Evolutionary conservation across 2,113 vertebrate genomes (phyloP).

Genomic region (Chionodraco myersi): DNA sequence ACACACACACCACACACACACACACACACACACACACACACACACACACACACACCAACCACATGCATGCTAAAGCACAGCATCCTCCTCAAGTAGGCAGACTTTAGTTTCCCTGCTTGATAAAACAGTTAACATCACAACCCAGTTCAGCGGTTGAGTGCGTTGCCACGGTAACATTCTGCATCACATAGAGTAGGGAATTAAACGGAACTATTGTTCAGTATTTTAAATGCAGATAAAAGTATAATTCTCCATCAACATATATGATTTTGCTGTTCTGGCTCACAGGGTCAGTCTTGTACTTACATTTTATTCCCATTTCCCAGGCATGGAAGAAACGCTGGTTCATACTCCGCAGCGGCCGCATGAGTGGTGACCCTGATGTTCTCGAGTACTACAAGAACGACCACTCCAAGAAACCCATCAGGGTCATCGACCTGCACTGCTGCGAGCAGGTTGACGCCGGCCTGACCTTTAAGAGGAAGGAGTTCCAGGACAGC

Average conservation of each 20-base stretch:
- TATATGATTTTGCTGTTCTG: not conserved
- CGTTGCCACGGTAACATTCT: constrained; percentile 15
- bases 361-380: constrained; percentile 97
- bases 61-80: constrained; percentile 38
- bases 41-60: constrained; percentile 54
- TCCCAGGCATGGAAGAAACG: constrained; percentile 98
- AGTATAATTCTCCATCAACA: not conserved
- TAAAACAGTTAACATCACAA: constrained; percentile 54
- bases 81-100: constrained; percentile 32
- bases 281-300: not conserved
- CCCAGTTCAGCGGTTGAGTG: constrained; percentile 54
- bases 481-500: constrained; percentile 98
- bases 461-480: constrained; percentile 95
- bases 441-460: constrained; percentile 98
- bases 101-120: constrained; percentile 56
- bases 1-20: no score
- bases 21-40: constrained; percentile 44
- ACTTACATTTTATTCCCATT: constrained; percentile 3
- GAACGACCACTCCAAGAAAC: constrained; percentile 97
- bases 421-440: constrained; percentile 95
- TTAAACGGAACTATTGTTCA: not conserved
- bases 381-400: constrained; percentile 99
- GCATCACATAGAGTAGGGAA: constrained; percentile 1
- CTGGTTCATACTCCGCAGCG: constrained; percentile 97
- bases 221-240: not conserved